Evolutionary conservation across 2,113 vertebrate genomes (phyloP).

Genomic region (Gadus macrocephalus): DNA sequence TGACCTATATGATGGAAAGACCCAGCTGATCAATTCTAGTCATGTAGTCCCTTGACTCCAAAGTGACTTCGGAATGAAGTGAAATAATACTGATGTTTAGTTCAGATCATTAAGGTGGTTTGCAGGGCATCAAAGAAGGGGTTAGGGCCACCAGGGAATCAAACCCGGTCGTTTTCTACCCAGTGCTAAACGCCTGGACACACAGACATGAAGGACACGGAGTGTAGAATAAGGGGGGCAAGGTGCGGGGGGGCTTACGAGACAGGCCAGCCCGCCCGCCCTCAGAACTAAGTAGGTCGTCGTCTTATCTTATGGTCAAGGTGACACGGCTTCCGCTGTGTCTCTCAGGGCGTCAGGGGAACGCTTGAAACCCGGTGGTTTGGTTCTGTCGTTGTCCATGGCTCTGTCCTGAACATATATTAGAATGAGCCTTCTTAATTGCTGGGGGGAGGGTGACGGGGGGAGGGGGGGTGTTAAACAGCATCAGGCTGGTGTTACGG

Average conservation of each 20-base stretch:
- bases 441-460: too few species aligned
- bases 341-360: background rate
- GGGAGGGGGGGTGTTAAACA: constrained; percentile 23
- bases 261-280: background rate
- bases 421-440: constrained; percentile 16
- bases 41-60: too few species aligned
- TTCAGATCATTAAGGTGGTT: background rate
- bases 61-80: too few species aligned
- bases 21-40: too few species aligned
- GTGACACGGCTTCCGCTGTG: background rate
- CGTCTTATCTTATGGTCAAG: background rate
- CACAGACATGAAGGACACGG: too few species aligned
- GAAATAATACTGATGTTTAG: too few species aligned
- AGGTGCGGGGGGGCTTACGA: background rate
- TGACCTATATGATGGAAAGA: too few species aligned
- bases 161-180: too few species aligned
- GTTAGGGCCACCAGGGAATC: too few species aligned
- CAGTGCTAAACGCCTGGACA: too few species aligned
- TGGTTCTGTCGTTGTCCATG: constrained; percentile 1
- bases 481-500: constrained; percentile 6
- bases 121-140: too few species aligned
- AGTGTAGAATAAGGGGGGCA: too few species aligned
- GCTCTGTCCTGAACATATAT: constrained; percentile 16
- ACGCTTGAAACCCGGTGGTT: constrained; percentile 11
- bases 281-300: constrained; percentile 2